Evolutionary conservation across 2,797 vertebrate genomes (phyloP).

Genomic region (Bovichtus variegatus): DNA sequence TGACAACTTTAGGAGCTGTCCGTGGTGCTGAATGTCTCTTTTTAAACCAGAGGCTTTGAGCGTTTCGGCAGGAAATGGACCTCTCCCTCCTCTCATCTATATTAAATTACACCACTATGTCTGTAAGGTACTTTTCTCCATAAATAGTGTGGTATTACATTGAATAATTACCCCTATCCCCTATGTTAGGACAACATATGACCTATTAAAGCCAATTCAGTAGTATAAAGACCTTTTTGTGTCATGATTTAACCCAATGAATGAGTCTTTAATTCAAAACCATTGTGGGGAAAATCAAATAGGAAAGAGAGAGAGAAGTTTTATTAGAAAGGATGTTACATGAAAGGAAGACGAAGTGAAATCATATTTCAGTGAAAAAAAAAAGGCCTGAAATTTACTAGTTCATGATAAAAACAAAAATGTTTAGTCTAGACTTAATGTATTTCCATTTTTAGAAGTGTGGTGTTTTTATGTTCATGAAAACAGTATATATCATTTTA

Average conservation of each 20-base stretch:
- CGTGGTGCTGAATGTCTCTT: conserved; percentile 53
- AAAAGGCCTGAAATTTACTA: background rate
- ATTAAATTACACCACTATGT: conserved; percentile 29
- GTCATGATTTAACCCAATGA: background rate
- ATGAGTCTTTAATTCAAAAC: background rate
- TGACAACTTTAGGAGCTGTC: conserved; percentile 48
- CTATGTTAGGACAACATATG: background rate
- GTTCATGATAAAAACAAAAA: background rate
- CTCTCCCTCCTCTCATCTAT: conserved; percentile 2
- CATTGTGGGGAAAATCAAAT: background rate
- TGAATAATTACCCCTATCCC: background rate
- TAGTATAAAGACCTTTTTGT: background rate
- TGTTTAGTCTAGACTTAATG: background rate
- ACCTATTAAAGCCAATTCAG: background rate
- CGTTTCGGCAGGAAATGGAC: conserved; percentile 27
- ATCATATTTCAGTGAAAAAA: background rate
- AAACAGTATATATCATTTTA: background rate
- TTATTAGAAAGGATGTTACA: background rate
- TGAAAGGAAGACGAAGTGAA: background rate
- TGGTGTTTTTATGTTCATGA: background rate
- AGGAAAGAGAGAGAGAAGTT: background rate
- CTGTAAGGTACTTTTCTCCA: conserved; percentile 1
- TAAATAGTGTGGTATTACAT: background rate
- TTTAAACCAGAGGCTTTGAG: background rate
- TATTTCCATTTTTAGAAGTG: background rate